A percentile compares a stretch with the other conserved stretches of the same genome.
These are phyloP conservation scores for Resseliella maxima DNA, from an alignment of 2,888 invertebrate species.

Conservation along the genomic window DNA sequence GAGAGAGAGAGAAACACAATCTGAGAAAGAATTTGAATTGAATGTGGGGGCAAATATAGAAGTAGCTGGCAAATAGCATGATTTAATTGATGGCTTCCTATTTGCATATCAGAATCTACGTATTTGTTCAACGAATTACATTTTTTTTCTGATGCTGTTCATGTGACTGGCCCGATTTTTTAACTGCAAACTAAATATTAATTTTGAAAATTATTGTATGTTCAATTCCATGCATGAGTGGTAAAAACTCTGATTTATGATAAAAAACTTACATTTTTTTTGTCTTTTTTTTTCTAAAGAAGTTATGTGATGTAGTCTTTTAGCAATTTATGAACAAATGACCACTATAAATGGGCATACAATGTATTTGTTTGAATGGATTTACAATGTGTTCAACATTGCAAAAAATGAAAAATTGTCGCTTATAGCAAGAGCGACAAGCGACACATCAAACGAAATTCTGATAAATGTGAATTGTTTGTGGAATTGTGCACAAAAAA, in stretches of 20 bases:
- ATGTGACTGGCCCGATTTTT: not conserved
- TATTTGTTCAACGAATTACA: not conserved
- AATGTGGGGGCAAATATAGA: not conserved
- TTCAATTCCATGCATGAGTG: not conserved
- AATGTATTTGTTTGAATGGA: not conserved
- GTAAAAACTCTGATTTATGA: no score
- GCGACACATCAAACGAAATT: not conserved
- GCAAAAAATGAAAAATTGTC: not conserved
- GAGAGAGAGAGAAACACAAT: not conserved
- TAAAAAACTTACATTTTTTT: no score
- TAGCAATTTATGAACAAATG: no score
- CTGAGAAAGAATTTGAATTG: not conserved
- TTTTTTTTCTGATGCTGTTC: not conserved
- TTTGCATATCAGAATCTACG: slow-evolving; percentile 43
- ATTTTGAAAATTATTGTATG: not conserved
- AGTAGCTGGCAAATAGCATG: slow-evolving; percentile 15
- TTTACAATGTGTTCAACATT: not conserved
- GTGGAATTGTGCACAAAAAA: not conserved
- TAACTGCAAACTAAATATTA: not conserved
- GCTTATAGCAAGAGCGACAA: not conserved
- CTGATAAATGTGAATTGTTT: not conserved
- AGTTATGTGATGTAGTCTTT: no score
- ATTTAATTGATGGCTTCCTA: slow-evolving; percentile 44
- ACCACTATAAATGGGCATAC: not conserved
- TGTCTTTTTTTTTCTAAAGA: no score